These are phyloP conservation scores for Manis crassicaudata DNA, from an alignment of 2,797 vertebrate genomes.

Conservation along the genomic window DNA sequence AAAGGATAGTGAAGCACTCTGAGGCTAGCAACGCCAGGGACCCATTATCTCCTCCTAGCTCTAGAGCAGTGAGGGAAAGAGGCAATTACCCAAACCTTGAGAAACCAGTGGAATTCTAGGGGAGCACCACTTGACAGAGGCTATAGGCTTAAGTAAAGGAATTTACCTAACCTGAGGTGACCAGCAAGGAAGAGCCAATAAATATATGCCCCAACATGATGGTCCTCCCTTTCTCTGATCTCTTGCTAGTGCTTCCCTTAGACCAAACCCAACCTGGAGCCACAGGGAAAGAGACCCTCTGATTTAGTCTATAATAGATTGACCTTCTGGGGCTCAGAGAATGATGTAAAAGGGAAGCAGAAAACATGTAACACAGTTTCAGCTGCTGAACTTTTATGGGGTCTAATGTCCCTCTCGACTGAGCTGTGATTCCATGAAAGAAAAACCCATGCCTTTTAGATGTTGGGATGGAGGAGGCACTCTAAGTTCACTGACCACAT, in stretches of 20 bases:
- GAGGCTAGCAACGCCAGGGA: background rate
- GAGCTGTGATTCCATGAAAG: background rate
- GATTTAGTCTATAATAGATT: background rate
- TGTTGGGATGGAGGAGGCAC: background rate
- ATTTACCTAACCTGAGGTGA: background rate
- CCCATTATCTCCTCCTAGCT: background rate
- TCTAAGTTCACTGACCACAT: background rate
- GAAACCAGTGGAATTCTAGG: background rate
- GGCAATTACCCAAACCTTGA: background rate
- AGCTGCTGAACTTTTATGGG: accelerated
- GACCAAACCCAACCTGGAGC: background rate
- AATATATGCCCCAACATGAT: background rate
- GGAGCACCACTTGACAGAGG: background rate
- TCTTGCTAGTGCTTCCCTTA: background rate
- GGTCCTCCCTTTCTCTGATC: background rate
- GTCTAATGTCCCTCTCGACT: background rate
- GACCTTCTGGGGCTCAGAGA: background rate
- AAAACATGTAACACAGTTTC: background rate
- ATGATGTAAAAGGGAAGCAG: background rate
- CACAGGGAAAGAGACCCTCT: background rate
- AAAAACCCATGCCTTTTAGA: background rate
- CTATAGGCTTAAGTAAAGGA: background rate
- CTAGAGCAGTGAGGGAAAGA: background rate
- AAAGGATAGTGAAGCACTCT: no score
- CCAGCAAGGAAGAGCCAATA: background rate